Base-by-base conservation (phyloP, 2,888 invertebrate genomes). In the Itoplectis maculator region DNA sequence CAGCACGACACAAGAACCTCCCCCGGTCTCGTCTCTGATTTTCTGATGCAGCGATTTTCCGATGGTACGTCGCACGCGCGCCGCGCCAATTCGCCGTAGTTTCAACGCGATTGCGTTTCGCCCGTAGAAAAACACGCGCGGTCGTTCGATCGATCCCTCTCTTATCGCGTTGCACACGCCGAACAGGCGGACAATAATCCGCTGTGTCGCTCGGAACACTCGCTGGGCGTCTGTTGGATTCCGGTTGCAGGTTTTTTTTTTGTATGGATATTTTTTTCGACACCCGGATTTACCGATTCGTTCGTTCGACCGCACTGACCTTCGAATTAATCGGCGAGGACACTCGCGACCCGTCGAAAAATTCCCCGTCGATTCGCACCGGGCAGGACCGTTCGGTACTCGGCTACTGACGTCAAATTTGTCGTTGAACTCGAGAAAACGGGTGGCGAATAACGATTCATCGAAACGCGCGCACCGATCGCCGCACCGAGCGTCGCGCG, bases 21-120 rank as follows among this genome's bases (percentile, higher is more conserved):
- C 74, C 74, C 49, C 69, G 56, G 47, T 61, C n/a, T n/a, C 11
- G 40, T 11, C 23, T 69, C 78, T 68, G 63, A 37, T 81, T 35
- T 49, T 51, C 74, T 76, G 80, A 78, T 82, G 69, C 82, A 49
- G 59, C 63, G 49, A 81, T 82, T 84, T 82, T 68, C 72, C 82
- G 23, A 75, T 20, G 54, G 47, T 15, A 20, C 35, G 35, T 37
- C 20, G 11, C 65, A 45, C 35, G 13, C 59, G 80, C 75, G 51
- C 63, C 45, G 45, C 61, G 51, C n/a, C n/a, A 68, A 37, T 29
- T 54, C 63, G 54, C 45, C 6, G 66, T 47, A 61, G 15, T 40
- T 37, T 37, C 45, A 40, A 11, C 5, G 37, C 29, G 29, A 29
- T 2, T 29, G 42, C 42, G 59, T 42, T 63, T 63, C 51, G 40